Evolutionary conservation across 2,888 invertebrate genomes (phyloP), one percentile per base, ranked within the genome.

Genomic region (Thymelicus acteon): DNA sequence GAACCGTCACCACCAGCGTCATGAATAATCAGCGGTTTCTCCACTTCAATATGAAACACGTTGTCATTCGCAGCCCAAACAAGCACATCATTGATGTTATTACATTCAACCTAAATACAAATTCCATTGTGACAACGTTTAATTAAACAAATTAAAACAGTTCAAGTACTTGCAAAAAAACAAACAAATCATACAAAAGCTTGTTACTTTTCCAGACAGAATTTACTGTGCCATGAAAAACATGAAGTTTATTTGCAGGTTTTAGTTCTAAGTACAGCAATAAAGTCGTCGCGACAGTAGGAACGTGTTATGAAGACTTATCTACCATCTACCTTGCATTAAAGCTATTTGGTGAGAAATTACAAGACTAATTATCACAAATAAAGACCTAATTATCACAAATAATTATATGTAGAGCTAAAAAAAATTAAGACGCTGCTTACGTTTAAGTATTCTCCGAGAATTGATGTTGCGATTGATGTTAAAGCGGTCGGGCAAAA

Each of bases 31-130:
- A 87, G 75, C 6, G 92, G 92, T 71, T 81, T 85, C 71, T 84
- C 83, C 7, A 90, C 75, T 79, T 91, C 90, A 1, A 89, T 74
- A 70, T 92, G 86, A 78, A 92, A 89, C 8, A 85, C 78, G 72
- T 82, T 75, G 72, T 92, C 90, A 75, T 88, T 86, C 31, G 86
- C 90, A 49, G 86, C 92, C 92, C 92, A 93, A 62, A 87, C 84
- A 57, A 82, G 76, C 5, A 82, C 76, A 15, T 86, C 75, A 74
- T 92, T 92, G 44, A 93, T 78, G 10, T 73, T 72, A 65, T 80
- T 78, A 75, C 82, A 83, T 73, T 79, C 74, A n/a, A 91, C 85
- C 92, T 92, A 60, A 57, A 72, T 73, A 57, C 39, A 40, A 54
- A 62, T 54, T n/a, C 5, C 40, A 37, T 47, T 68, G 69, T 31